These are phyloP conservation scores for Platysternon megacephalum DNA, from an alignment of 2,113 vertebrate species.

Conservation along the genomic window DNA sequence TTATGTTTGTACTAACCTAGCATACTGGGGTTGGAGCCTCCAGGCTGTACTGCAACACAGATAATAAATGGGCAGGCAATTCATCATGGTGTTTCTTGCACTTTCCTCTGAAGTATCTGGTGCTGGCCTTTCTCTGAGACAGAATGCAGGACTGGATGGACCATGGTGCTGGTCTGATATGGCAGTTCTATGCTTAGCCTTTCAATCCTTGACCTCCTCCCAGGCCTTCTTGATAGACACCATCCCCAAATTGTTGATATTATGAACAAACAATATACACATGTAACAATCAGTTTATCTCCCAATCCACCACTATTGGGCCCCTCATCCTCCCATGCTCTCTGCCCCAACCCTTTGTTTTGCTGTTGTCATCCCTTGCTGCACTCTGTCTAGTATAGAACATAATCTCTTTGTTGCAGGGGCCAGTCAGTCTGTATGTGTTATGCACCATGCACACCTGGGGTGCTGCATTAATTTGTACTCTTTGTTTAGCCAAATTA, in stretches of 20 bases:
- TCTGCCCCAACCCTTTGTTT: neutral
- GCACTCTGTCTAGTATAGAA: neutral
- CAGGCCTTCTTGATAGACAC: neutral
- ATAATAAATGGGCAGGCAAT: neutral
- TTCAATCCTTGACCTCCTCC: slow-evolving; percentile 7
- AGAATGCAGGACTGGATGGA: neutral
- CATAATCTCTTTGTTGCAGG: neutral
- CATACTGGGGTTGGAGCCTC: neutral
- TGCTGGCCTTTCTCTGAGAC: neutral
- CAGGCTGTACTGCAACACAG: neutral
- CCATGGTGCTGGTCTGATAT: neutral
- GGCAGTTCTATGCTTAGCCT: slow-evolving; percentile 15
- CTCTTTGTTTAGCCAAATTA: neutral
- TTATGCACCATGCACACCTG: neutral
- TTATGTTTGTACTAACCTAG: neutral
- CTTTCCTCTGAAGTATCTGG: neutral
- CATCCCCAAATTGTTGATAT: neutral
- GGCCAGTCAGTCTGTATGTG: neutral
- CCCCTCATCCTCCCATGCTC: neutral
- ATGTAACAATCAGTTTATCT: neutral
- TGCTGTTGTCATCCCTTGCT: neutral
- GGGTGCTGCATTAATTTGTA: neutral
- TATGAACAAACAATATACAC: neutral
- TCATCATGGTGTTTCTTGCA: neutral
- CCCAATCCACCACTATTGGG: neutral